Evolutionary conservation across 2,888 invertebrate genomes (phyloP).

Genomic region (Coleophora flavipennella): DNA sequence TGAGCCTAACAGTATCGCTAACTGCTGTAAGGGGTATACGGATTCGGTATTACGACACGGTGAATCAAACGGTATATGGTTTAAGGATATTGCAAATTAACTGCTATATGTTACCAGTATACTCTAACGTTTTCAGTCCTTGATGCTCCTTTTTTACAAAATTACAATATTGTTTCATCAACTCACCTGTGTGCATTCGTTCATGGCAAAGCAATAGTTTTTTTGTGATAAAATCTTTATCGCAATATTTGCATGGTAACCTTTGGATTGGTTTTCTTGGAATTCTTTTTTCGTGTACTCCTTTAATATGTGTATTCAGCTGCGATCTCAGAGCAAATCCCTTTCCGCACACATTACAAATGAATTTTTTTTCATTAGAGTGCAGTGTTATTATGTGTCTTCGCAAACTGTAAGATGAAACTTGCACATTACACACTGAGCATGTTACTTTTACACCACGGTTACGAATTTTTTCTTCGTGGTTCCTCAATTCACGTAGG

Average conservation of each 20-base stretch:
- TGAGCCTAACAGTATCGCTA: too few relatives aligned
- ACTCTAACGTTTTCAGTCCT: too few relatives aligned
- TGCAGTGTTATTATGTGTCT: slow-evolving; percentile 51
- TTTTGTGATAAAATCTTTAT: slow-evolving; percentile 48
- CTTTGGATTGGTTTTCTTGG: slow-evolving; percentile 31
- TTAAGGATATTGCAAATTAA: too few relatives aligned
- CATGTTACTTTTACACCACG: slow-evolving; percentile 33
- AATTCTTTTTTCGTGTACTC: slow-evolving; percentile 39
- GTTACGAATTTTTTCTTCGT: slow-evolving; percentile 40
- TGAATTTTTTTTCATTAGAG: slow-evolving; percentile 32
- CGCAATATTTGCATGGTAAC: slow-evolving; percentile 44
- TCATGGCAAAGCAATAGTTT: slow-evolving; percentile 58
- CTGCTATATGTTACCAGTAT: too few relatives aligned
- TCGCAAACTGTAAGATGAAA: slow-evolving; percentile 40
- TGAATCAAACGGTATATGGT: too few relatives aligned
- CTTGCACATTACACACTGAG: slow-evolving; percentile 39
- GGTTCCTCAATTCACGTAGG: slow-evolving; percentile 34
- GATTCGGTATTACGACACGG: too few relatives aligned
- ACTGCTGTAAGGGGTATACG: too few relatives aligned
- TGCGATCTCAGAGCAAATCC: slow-evolving; percentile 48
- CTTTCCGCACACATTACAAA: slow-evolving; percentile 47
- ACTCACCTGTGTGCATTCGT: slow-evolving; percentile 58
- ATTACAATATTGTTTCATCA: too few relatives aligned
- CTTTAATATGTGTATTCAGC: slow-evolving; percentile 39
- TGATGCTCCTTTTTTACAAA: too few relatives aligned